These are phyloP conservation scores for Aegithalos caudatus DNA, from an alignment of 2,113 vertebrate genomes.

Conservation along the genomic window DNA sequence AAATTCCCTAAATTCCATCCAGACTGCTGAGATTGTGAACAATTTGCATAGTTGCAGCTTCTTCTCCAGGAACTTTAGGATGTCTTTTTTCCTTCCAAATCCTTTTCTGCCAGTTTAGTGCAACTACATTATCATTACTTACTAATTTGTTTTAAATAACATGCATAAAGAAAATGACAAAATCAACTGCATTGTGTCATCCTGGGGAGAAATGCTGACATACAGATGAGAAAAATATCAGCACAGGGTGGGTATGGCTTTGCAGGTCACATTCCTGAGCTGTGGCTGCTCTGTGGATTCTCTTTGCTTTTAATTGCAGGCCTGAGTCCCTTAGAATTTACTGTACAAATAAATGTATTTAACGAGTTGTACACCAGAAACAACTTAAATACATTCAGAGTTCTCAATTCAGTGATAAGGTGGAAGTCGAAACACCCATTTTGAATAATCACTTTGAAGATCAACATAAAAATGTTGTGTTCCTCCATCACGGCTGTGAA, in stretches of 20 bases:
- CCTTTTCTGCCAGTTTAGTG: not conserved
- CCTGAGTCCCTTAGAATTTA: not conserved
- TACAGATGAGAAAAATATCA: not conserved
- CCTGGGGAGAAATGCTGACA: not conserved
- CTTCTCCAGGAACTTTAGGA: not conserved
- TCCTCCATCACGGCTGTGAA: not conserved
- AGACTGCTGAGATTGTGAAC: not conserved
- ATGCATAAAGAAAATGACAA: not conserved
- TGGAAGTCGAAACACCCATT: not conserved
- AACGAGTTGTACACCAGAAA: not conserved
- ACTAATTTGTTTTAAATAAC: not conserved
- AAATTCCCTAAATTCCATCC: slow-evolving; percentile 41
- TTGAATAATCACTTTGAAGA: not conserved
- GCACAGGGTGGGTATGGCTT: not conserved
- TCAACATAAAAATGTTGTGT: not conserved
- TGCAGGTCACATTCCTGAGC: not conserved
- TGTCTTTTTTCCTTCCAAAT: not conserved
- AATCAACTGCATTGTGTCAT: not conserved
- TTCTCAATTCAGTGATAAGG: not conserved
- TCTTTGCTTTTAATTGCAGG: not conserved
- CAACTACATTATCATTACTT: not conserved
- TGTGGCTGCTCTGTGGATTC: not conserved
- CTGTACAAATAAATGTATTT: not conserved
- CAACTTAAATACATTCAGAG: not conserved
- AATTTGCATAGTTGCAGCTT: not conserved